Evolutionary conservation across 2,113 vertebrate species (phyloP), one percentile per base, ranked within the genome.

Genomic region (Tetrax tetrax): DNA sequence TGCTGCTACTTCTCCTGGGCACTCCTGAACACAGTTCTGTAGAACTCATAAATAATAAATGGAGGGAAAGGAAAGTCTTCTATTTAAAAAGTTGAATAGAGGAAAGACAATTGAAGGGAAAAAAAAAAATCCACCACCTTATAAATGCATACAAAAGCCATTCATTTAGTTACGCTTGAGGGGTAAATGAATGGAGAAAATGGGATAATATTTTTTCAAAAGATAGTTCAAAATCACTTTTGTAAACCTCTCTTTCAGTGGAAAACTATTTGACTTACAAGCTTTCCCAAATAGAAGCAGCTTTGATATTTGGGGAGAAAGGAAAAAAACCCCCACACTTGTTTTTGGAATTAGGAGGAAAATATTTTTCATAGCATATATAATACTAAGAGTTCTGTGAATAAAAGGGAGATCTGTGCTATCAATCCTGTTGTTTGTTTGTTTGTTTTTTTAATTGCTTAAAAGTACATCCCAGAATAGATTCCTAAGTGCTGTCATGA

Each of bases 271-370:
- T 76, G 19, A 87, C 25, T 64, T 71, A 12, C 20, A 63, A 79
- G 6, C 6, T 85, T 71, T 61, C 35, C 16, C 18, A 71, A 71
- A 51, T 14, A 8, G 56, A 81, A 17, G 3, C 47, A 68, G 20
- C 7, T 27, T 53, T 85, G 8, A 28, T 1, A 3, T 24, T 11
- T 59, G 28, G 11, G 8, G 38, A 51, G 14, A 38, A 79, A 71
- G 18, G 3, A 71, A 1, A 70, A 54, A 81, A 71, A 1, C 2
- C n/a, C n/a, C n/a, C 7, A n/a, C 5, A 8, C 2, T 21, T 50
- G 3, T 4, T 72, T 82, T 87, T 66, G 78, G 9, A 45, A 37
- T 53, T 59, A 9, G 14, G 65, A 51, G 23, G 23, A 60, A 90
- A 88, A 54, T 75, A 47, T 28, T 90, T 53, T 79, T 82, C 14